These are phyloP conservation scores for Catostomus latipinnis DNA, from an alignment of 2,797 vertebrate genomes.

Conservation along the genomic window DNA sequence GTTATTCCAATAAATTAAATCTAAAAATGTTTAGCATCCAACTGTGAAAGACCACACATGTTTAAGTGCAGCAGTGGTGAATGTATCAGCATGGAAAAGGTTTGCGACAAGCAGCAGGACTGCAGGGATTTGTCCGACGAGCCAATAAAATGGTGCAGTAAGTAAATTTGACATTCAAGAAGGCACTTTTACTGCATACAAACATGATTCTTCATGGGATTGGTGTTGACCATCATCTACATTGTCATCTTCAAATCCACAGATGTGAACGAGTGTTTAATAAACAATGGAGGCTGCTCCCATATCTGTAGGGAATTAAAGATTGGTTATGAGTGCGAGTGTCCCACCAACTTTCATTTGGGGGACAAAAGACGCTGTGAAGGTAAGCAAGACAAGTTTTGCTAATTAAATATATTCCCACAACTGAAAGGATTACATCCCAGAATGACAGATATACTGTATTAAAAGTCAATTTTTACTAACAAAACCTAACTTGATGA, in stretches of 20 bases:
- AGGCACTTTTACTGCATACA: not conserved
- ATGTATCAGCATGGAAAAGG: conserved; percentile 84
- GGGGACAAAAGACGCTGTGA: conserved; percentile 75
- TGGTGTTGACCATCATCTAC: no score
- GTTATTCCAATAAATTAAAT: not conserved
- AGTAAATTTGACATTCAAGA: conserved; percentile 58
- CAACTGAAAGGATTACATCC: no score
- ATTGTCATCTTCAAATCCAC: conserved; percentile 20
- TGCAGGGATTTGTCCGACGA: conserved; percentile 92
- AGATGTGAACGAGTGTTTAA: conserved; percentile 87
- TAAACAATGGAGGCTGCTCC: conserved; percentile 85
- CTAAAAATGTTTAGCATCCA: conserved; percentile 70
- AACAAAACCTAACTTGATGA: no score
- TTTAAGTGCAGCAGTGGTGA: conserved; percentile 88
- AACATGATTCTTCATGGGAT: not conserved
- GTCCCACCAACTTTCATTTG: conserved; percentile 80
- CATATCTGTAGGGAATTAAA: conserved; percentile 87
- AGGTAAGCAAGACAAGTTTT: conserved; percentile 72
- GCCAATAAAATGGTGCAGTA: conserved; percentile 86
- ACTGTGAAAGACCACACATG: conserved; percentile 76
- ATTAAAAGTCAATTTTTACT: not conserved
- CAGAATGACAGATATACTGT: not conserved
- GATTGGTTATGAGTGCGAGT: conserved; percentile 85
- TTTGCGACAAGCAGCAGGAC: conserved; percentile 82
- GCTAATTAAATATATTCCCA: not conserved